Evolutionary conservation across 2,113 vertebrate species (phyloP), one percentile per base, ranked within the genome.

Genomic region (Cephalopholis sonnerati): DNA sequence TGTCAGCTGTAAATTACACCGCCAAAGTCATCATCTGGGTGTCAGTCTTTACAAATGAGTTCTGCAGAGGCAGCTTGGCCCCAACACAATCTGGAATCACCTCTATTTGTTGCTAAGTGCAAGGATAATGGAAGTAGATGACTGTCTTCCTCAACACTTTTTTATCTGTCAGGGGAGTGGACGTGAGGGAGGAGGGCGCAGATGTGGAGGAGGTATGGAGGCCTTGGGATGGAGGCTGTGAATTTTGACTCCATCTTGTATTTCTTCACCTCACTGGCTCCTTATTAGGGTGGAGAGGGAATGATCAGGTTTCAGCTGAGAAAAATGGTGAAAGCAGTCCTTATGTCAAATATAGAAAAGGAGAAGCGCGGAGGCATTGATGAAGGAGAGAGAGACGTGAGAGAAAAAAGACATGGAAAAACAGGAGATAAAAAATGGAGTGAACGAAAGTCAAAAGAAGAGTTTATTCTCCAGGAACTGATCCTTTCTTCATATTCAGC

Each of bases 41-140:
- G 82, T 75, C 50, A 27, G 51, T 75, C 77, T 72, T 74, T 81
- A 84, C 80, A 89, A 81, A 91, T 81, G 64, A 91, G 71, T 64
- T 81, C 64, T 81, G 64, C 62, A 57, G 74, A 77, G 73, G 72
- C 62, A 10, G 69, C 48, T 22, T 18, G 81, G 27, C 77, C 74
- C 7, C 7, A 32, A 70, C 78, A 61, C 70, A 62, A 58, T 55
- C 71, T 75, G 48, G 17, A 77, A 75, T 75, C 86, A 81, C 78
- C 74, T 79, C 76, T 25, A 50, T 88, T 82, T 90, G 79, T 76
- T 65, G 63, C 44, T 54, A 67, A 88, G 80, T 67, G 63, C 5
- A 17, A 55, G 20, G 48, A 77, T 87, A 82, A 89, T 90, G 86
- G 78, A 78, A 67, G 83, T 5, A 20, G 63, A 79, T 67, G 74